phyloP scores from a whole-genome alignment of 1,140 invertebrate genomes.

The Drosophila kanapiae region DNA sequence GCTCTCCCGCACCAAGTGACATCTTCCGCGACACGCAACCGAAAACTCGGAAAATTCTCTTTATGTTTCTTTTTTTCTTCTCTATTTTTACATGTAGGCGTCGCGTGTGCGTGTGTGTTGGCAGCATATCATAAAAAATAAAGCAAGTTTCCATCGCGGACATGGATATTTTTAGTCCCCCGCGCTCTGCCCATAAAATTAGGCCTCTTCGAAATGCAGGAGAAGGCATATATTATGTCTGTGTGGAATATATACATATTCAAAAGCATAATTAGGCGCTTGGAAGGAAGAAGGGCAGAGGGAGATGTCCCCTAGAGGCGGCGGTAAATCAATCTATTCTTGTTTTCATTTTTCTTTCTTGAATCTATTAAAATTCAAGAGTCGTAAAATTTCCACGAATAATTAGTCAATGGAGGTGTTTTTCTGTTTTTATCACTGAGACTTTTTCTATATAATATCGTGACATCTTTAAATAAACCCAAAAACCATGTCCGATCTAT shows the following conservation, averaged over 20 bases:
- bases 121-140: conserved; percentile 51
- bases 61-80: conserved; percentile 31
- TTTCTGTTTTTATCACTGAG: background rate
- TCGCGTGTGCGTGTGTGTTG: conserved; percentile 40
- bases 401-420: background rate
- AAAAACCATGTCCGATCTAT: background rate
- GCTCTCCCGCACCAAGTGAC: conserved; percentile 60
- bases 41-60: conserved; percentile 54
- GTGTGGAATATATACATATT: conserved; percentile 27
- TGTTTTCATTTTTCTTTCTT: background rate
- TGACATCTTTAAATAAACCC: background rate
- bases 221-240: conserved; percentile 7
- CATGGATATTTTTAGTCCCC: conserved; percentile 47
- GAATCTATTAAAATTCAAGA: conserved; percentile 8
- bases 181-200: conserved; percentile 51
- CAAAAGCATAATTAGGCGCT: conserved; percentile 6
- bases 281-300: background rate
- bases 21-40: conserved; percentile 46
- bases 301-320: background rate
- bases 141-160: conserved; percentile 33
- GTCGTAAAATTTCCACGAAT: conserved; percentile 13
- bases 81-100: conserved; percentile 73
- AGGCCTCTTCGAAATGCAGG: conserved; percentile 64
- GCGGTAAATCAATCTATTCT: conserved; percentile 34
- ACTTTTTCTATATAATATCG: background rate